Percentiles rank a stretch among this genome's conserved stretches.
Evolutionary conservation across 2,888 invertebrate genomes (phyloP).

Genomic region (Megaustenia siamemsis): DNA sequence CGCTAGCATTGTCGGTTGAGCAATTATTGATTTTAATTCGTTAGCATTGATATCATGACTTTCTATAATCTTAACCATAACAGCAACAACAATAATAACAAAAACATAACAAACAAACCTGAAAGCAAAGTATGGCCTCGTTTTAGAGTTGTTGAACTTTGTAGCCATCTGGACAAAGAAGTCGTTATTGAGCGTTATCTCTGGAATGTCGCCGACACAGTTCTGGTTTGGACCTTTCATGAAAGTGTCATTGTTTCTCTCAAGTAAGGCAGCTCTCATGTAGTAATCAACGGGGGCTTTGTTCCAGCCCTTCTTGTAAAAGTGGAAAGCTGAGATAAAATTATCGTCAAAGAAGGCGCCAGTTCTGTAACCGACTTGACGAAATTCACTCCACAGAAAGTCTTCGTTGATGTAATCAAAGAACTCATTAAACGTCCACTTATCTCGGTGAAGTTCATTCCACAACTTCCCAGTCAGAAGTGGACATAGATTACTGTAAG

Average conservation of each 20-base stretch:
- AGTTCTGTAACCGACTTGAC: constrained; percentile 25
- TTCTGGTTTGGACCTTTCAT: background rate
- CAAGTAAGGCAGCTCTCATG: background rate
- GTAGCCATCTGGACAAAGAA: constrained; percentile 27
- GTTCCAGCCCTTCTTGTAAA: constrained; percentile 17
- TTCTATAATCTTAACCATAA: too few species aligned
- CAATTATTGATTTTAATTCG: too few species aligned
- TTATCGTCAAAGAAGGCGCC: background rate
- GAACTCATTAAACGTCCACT: background rate
- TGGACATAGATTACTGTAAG: background rate
- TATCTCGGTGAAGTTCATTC: background rate
- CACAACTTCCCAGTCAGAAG: constrained; percentile 3
- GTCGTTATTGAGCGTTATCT: background rate
- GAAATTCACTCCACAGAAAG: constrained; percentile 39
- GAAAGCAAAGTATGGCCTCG: constrained; percentile 21
- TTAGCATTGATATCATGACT: too few species aligned
- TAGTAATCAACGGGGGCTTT: constrained; percentile 35
- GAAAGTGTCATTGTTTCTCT: background rate
- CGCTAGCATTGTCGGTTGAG: too few species aligned
- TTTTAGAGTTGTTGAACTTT: constrained; percentile 12
- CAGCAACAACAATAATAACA: too few species aligned
- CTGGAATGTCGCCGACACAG: constrained; percentile 43
- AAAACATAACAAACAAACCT: too few species aligned
- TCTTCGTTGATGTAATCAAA: background rate
- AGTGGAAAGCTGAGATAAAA: constrained; percentile 31